Conservation (phyloP, 1,140 invertebrate species). For the Neuroterus valhalla region DNA sequence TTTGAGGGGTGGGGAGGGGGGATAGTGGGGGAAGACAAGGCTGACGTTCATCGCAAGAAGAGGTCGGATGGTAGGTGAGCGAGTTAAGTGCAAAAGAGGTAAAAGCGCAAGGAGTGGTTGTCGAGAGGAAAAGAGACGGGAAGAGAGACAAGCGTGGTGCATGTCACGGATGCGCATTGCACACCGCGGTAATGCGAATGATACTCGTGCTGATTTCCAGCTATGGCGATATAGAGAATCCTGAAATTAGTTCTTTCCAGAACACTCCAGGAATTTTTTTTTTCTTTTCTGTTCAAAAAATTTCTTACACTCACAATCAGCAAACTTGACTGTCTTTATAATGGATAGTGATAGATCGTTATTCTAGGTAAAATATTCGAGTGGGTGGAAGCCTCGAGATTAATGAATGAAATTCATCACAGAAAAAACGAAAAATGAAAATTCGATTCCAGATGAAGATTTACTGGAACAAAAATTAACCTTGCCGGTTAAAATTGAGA, state of each 20-base stretch:
- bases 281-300: no score
- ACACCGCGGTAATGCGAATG: constrained; percentile 23
- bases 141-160: constrained; percentile 13
- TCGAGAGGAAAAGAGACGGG: constrained; percentile 13
- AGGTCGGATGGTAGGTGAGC: constrained; percentile 23
- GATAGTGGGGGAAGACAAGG: background rate
- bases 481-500: no score
- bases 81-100: constrained; percentile 28
- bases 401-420: no score
- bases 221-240: background rate
- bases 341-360: no score
- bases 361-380: no score
- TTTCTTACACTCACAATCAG: no score
- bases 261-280: background rate
- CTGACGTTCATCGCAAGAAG: constrained; percentile 20
- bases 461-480: no score
- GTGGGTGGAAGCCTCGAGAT: no score
- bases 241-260: background rate
- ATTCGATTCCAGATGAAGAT: no score
- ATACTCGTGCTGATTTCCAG: constrained; percentile 15
- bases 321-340: no score
- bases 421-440: no score
- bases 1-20: background rate
- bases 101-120: constrained; percentile 26
- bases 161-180: constrained; percentile 26